Percentiles rank a stretch among this genome's conserved stretches.
phyloP scores from a whole-genome alignment of 2,797 vertebrate species.

The Strix occidentalis region DNA sequence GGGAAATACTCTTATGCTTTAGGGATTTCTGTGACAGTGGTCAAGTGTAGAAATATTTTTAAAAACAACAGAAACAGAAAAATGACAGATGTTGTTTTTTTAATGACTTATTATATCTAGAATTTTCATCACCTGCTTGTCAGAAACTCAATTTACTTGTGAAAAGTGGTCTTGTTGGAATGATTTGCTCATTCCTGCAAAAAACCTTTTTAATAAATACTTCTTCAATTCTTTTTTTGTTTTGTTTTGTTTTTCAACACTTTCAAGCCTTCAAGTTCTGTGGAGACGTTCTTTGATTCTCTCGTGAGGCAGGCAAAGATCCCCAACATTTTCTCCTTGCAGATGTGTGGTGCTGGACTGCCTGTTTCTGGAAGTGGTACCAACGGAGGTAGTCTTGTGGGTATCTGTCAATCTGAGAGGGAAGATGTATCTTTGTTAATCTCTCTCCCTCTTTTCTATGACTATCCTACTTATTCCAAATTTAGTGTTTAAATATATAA shows the following conservation, averaged over 20 bases:
- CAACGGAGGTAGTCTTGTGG: conserved; percentile 93
- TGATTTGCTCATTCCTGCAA: neutral
- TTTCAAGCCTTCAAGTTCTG: conserved; percentile 88
- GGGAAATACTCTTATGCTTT: neutral
- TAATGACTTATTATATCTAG: neutral
- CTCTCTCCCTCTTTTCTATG: conserved; percentile 46
- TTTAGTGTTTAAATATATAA: neutral
- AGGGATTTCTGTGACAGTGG: neutral
- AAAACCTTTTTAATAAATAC: neutral
- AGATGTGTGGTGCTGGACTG: conserved; percentile 94
- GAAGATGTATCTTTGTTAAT: conserved; percentile 38
- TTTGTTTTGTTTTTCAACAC: neutral
- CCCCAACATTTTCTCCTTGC: conserved; percentile 92
- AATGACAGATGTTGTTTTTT: neutral
- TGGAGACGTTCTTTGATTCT: conserved; percentile 95
- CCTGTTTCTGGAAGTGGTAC: conserved; percentile 80
- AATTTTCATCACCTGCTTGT: neutral
- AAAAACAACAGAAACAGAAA: neutral
- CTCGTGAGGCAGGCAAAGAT: conserved; percentile 87
- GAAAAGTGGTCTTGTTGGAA: neutral
- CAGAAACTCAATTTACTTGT: neutral
- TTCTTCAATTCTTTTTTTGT: neutral
- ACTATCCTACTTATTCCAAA: conserved; percentile 6
- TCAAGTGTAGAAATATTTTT: conserved; percentile 2
- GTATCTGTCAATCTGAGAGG: conserved; percentile 75